These are phyloP conservation scores for Hirtodrosophila confusa DNA, from an alignment of 2,888 invertebrate species.

Conservation along the genomic window DNA sequence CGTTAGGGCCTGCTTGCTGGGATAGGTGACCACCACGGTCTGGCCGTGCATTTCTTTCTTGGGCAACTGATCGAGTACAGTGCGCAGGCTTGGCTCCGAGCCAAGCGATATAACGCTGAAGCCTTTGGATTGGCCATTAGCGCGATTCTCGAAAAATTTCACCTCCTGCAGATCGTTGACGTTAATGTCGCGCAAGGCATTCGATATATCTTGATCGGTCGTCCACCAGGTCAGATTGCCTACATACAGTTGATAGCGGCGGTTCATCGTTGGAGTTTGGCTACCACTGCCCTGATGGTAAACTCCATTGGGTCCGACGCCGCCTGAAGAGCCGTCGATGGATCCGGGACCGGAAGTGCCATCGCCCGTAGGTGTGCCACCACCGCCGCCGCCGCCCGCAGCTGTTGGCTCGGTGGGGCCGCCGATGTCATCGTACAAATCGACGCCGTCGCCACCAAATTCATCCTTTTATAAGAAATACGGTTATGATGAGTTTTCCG, in stretches of 20 bases:
- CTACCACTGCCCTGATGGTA: constrained; percentile 89
- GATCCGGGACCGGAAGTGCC: constrained; percentile 86
- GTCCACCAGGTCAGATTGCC: constrained; percentile 99
- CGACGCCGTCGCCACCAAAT: constrained; percentile 89
- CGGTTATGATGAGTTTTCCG: constrained; percentile 6
- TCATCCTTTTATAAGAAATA: constrained; percentile 76
- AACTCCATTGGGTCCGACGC: constrained; percentile 89
- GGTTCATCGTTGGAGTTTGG: constrained; percentile 88
- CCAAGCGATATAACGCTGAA: constrained; percentile 98
- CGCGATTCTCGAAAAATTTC: constrained; percentile 99
- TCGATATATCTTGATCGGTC: constrained; percentile 97
- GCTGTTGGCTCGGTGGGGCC: constrained; percentile 91
- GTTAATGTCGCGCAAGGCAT: constrained; percentile 94
- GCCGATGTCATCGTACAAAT: constrained; percentile 97
- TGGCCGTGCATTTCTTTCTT: constrained; percentile 98
- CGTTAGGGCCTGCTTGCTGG: constrained; percentile 94
- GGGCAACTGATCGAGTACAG: constrained; percentile 96
- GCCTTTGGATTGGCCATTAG: constrained; percentile 99
- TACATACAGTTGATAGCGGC: constrained; percentile 96
- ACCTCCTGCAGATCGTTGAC: constrained; percentile 98
- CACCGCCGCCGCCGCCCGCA: constrained; percentile 89
- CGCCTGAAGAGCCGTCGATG: constrained; percentile 85
- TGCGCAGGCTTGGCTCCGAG: constrained; percentile 94
- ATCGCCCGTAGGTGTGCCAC: constrained; percentile 85
- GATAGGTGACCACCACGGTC: constrained; percentile 96